Base-by-base conservation (phyloP, 1,140 invertebrate species). In the Trichogramma pretiosum region DNA sequence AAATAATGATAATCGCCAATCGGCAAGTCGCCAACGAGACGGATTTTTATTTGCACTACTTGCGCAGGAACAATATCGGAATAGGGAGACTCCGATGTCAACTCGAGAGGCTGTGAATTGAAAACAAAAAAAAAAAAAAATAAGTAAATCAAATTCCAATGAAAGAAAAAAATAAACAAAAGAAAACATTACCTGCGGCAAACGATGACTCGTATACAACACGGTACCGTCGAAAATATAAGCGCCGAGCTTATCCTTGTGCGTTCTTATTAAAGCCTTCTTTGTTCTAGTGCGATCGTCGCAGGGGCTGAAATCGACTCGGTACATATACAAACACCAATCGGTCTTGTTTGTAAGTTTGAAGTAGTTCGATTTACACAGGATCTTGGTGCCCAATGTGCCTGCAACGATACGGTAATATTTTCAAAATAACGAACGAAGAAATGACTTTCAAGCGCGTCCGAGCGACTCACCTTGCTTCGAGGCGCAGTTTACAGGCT, bases 251-350 rank as follows among this genome's bases (percentile, higher is more conserved):
- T 50, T 62, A 1, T 74, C 67, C 17, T 62, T 61, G 48, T 87
- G 83, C 3, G 70, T 46, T 16, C 65, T 57, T 2, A 89, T 43
- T 1, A 88, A 58, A 2, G 56, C 72, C 58, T 80, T 83, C 17
- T 81, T 73, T 1, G 81, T 63, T 1, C 42, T 43, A 1, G 78
- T 83, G 13, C 74, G 68, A 41, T 89, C 87, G 48, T 88, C 79
- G 5, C 81, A 74, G 0, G 88, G 88, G 0, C 62, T 59, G 56
- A 90, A 85, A 56, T 86, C 81, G 0, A 93, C 88, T 50, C 81
- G 76, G 62, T 93, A 93, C 53, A 91, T 84, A 48, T 81, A 83
- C 0, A 93, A 64, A 22, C 76, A 68, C 85, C 86, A 91, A 33
- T 84, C 71, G 0, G 84, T 78, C 2, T 66, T 71, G 0, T 77